phyloP scores from a whole-genome alignment of 1,140 invertebrate species.

The Sycophila sp. region DNA sequence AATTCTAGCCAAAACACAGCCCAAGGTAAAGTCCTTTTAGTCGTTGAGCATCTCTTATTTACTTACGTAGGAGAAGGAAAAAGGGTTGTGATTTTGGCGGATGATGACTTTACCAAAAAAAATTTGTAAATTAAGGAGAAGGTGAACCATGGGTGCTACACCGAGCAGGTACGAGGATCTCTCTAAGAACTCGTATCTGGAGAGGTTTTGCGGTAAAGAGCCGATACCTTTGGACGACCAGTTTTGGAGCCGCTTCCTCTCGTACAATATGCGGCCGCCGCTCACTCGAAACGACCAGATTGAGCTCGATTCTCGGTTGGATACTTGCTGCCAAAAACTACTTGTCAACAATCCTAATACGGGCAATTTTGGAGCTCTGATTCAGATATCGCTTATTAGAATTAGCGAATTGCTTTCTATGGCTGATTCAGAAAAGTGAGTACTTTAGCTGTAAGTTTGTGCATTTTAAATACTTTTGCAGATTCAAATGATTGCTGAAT shows the following conservation, averaged over 20 bases:
- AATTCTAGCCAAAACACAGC: too few relatives aligned
- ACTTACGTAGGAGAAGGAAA: too few relatives aligned
- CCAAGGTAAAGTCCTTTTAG: too few relatives aligned
- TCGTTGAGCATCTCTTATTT: too few relatives aligned
- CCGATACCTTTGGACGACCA: conserved; percentile 87
- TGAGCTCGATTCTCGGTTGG: conserved; percentile 79
- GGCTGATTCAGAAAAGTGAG: conserved; percentile 87
- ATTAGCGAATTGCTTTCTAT: conserved; percentile 83
- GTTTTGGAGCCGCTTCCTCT: conserved; percentile 93
- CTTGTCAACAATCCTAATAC: conserved; percentile 83
- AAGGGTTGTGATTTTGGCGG: too few relatives aligned
- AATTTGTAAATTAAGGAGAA: too few relatives aligned
- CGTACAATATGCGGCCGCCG: conserved; percentile 88
- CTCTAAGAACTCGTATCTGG: conserved; percentile 82
- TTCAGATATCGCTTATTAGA: conserved; percentile 84
- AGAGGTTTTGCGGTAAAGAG: conserved; percentile 80
- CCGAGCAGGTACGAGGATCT: conserved; percentile 86
- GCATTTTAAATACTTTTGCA: conserved; percentile 20
- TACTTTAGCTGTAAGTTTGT: conserved; percentile 40
- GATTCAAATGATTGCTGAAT: conserved; percentile 2
- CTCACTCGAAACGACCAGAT: conserved; percentile 74
- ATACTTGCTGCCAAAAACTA: conserved; percentile 77
- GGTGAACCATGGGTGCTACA: conserved; percentile 80
- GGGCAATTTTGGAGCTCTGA: conserved; percentile 87
- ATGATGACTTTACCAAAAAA: too few relatives aligned